Evolutionary conservation across 2,888 invertebrate genomes (phyloP).

Genomic region (Drosophila cracens): DNA sequence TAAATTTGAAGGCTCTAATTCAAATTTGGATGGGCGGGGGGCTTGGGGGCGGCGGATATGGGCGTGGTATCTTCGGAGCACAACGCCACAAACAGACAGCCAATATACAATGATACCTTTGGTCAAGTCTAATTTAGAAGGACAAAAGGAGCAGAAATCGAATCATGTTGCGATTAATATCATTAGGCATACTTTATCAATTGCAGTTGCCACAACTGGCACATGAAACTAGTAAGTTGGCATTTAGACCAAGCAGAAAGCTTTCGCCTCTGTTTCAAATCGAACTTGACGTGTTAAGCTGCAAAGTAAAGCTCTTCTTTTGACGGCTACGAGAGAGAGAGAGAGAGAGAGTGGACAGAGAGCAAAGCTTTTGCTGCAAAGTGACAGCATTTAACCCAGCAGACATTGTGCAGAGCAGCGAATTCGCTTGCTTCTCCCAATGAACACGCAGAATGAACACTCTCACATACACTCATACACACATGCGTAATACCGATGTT

Average conservation of each 20-base stretch:
- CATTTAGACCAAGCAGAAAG: background rate
- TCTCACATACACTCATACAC: background rate
- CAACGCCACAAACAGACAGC: background rate
- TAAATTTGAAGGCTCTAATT: too few species aligned
- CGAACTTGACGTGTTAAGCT: constrained; percentile 2
- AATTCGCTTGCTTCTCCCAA: constrained; percentile 42
- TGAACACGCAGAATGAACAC: constrained; percentile 45
- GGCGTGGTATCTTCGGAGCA: too few species aligned
- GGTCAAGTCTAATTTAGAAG: background rate
- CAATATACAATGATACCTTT: background rate
- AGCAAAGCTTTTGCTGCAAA: constrained; percentile 54
- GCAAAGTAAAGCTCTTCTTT: constrained; percentile 20
- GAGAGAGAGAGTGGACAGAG: background rate
- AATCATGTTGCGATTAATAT: background rate
- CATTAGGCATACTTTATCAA: background rate
- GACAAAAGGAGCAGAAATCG: background rate
- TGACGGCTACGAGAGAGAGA: constrained; percentile 14
- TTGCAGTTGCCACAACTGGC: background rate
- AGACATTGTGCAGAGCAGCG: constrained; percentile 49
- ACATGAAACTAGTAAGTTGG: background rate
- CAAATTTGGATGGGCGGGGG: too few species aligned
- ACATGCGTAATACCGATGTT: constrained; percentile 24
- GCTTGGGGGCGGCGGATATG: too few species aligned
- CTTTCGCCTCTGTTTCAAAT: constrained; percentile 2
- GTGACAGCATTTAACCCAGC: constrained; percentile 45